Percentiles rank a stretch among this genome's conserved stretches.
Conservation (phyloP, 64 coral and sea anemone species). For the Porites lutea region DNA sequence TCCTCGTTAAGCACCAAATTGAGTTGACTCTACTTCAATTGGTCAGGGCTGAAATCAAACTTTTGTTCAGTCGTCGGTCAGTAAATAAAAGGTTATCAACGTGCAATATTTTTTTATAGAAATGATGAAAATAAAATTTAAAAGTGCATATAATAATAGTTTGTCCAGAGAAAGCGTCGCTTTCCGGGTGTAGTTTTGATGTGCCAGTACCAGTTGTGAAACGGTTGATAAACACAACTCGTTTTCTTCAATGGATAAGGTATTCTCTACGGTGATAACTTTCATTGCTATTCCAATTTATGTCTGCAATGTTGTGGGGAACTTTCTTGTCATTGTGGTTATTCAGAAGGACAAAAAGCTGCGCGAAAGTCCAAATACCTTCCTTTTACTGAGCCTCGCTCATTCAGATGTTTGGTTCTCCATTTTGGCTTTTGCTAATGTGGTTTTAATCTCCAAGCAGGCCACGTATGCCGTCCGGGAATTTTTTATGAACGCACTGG, state of each 20-base stretch:
- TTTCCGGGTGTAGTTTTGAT: neutral
- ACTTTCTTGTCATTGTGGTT: constrained; percentile 23
- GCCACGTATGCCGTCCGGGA: neutral
- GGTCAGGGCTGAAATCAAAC: no score
- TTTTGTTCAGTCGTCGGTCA: no score
- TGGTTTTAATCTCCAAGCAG: neutral
- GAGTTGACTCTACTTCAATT: no score
- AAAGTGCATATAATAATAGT: no score
- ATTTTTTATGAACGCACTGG: neutral
- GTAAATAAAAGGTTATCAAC: no score
- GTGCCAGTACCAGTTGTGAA: no score
- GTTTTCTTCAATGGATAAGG: neutral
- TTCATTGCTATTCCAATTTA: neutral
- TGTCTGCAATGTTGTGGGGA: constrained; percentile 11
- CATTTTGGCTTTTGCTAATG: neutral
- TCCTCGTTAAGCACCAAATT: no score
- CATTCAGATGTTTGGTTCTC: neutral
- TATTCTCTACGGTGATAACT: neutral
- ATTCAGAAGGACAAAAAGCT: neutral
- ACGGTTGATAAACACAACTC: neutral
- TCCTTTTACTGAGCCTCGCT: neutral
- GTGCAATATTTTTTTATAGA: no score
- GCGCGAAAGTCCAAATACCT: neutral
- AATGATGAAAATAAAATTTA: no score
- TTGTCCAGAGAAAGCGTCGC: no score